phyloP scores from a whole-genome alignment of 2,113 vertebrate genomes.

The Lipophrys pholis region DNA sequence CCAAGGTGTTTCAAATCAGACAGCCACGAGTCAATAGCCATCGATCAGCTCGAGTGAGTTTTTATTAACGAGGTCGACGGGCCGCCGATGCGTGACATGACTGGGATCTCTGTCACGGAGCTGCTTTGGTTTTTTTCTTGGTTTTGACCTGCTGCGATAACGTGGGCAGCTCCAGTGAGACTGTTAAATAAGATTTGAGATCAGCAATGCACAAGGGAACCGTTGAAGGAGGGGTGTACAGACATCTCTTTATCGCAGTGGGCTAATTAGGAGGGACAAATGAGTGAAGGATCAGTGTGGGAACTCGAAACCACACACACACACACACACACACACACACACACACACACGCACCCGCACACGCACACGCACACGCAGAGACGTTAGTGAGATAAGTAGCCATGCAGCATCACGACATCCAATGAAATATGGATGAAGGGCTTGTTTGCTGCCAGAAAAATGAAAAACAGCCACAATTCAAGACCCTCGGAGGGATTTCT shows the following conservation, averaged over 20 bases:
- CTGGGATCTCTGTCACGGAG: background rate
- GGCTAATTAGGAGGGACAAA: slow-evolving; percentile 21
- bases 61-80: slow-evolving; percentile 60
- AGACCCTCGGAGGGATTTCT: background rate
- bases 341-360: too few relatives aligned
- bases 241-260: background rate
- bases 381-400: background rate
- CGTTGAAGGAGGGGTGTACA: background rate
- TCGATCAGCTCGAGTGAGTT: slow-evolving; percentile 54
- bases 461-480: background rate
- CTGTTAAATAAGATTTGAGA: slow-evolving; percentile 22
- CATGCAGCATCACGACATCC: background rate
- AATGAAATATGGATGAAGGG: slow-evolving; percentile 20
- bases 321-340: background rate
- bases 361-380: too few relatives aligned
- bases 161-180: slow-evolving; percentile 2
- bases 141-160: slow-evolving; percentile 31
- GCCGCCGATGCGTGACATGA: slow-evolving; percentile 4
- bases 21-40: slow-evolving; percentile 47
- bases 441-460: background rate
- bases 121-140: background rate
- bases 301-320: background rate
- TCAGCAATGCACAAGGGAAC: background rate
- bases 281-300: background rate
- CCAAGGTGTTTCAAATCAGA: slow-evolving; percentile 40